phyloP scores from a whole-genome alignment of 2,797 vertebrate genomes.

The Odontamblyopus lacepedii region DNA sequence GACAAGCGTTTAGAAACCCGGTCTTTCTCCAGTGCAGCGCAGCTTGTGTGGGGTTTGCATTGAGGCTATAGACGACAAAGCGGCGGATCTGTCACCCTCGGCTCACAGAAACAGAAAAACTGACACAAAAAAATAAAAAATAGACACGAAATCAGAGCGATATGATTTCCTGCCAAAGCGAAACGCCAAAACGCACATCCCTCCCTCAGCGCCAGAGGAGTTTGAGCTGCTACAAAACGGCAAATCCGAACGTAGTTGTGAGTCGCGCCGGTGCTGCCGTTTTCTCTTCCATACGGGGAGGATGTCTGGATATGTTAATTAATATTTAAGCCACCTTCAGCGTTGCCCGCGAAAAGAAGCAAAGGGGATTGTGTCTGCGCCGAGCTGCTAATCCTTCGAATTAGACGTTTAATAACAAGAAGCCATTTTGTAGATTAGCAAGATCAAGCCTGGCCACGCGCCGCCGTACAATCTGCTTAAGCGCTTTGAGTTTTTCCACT shows the following conservation, averaged over 20 bases:
- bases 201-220: constrained; percentile 2
- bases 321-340: constrained; percentile 79
- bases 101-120: constrained; percentile 20
- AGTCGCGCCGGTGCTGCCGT: not conserved
- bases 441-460: constrained; percentile 74
- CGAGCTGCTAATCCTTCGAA: constrained; percentile 78
- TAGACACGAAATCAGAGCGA: constrained; percentile 43
- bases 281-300: not conserved
- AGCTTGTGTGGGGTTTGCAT: constrained; percentile 16
- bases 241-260: constrained; percentile 20
- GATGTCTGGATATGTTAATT: constrained; percentile 67
- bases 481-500: constrained; percentile 69
- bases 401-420: constrained; percentile 81
- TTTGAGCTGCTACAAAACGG: constrained; percentile 22
- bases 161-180: constrained; percentile 36
- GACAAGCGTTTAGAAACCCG: too few relatives aligned
- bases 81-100: constrained; percentile 17
- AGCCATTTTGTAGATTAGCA: constrained; percentile 78
- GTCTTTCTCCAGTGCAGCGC: not conserved
- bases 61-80: constrained; percentile 20
- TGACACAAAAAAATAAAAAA: constrained; percentile 40
- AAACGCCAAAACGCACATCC: constrained; percentile 34
- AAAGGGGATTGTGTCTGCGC: constrained; percentile 76
- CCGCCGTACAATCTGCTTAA: constrained; percentile 77
- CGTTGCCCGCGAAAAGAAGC: constrained; percentile 62